A percentile compares a stretch with the other conserved stretches of the same genome.
Conservation (phyloP, 2,888 invertebrate genomes). For the Theretra japonica region DNA sequence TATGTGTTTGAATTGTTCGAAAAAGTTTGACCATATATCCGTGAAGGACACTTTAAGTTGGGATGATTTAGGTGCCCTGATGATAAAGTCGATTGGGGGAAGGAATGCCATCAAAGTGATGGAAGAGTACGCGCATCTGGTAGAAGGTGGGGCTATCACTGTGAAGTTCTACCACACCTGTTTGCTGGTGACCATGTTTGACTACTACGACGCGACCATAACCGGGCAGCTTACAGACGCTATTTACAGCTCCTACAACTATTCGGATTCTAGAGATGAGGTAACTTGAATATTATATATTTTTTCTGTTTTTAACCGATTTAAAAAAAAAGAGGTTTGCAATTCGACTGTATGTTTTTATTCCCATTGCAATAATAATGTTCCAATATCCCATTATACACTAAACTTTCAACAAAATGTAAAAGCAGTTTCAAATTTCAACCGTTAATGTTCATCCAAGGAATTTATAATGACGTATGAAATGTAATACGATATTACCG, state of each 20-base stretch:
- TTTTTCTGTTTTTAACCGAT: constrained; percentile 25
- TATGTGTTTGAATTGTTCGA: constrained; percentile 86
- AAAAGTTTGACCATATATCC: constrained; percentile 71
- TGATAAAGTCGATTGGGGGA: constrained; percentile 86
- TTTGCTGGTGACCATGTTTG: constrained; percentile 76
- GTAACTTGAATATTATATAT: constrained; percentile 59
- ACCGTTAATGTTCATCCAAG: no score
- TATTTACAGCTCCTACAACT: constrained; percentile 69
- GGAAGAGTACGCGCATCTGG: constrained; percentile 79
- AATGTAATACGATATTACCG: no score
- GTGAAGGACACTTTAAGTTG: constrained; percentile 83
- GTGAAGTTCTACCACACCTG: constrained; percentile 86
- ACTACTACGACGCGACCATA: constrained; percentile 69
- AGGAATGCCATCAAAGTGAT: constrained; percentile 84
- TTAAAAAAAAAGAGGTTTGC: no score
- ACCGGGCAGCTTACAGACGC: constrained; percentile 68
- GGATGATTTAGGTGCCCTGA: constrained; percentile 84
- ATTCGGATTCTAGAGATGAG: constrained; percentile 69
- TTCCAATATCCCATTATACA: neutral
- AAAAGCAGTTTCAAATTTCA: no score
- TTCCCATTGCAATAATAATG: neutral
- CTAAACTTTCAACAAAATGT: no score
- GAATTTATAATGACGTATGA: no score
- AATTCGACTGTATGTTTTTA: no score
- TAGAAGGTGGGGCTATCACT: constrained; percentile 85